Conservation (phyloP, 2,888 invertebrate species). For the Yponomeuta malinellus region DNA sequence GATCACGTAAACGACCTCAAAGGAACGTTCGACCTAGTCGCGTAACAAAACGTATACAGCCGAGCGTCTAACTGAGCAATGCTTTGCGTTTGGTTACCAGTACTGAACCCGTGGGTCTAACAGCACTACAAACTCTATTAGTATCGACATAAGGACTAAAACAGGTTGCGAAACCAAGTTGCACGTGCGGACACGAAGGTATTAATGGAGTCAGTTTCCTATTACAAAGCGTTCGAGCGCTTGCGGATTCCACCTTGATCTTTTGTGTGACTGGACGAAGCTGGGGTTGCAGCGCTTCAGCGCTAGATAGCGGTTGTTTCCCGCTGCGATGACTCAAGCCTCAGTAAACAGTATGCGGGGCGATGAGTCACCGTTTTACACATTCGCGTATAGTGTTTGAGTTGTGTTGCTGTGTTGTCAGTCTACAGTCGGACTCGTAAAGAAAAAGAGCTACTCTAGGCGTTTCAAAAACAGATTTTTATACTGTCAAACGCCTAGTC, state of each 20-base stretch:
- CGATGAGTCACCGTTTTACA: constrained; percentile 77
- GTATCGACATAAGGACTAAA: constrained; percentile 36
- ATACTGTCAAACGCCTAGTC: constrained; percentile 61
- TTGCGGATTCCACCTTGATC: constrained; percentile 37
- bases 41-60: constrained; percentile 60
- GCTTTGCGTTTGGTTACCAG: constrained; percentile 62
- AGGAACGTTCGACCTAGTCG: constrained; percentile 72
- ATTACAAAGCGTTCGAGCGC: constrained; percentile 57
- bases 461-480: constrained; percentile 60
- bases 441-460: constrained; percentile 60
- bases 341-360: constrained; percentile 76
- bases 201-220: constrained; percentile 66
- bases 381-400: constrained; percentile 76
- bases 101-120: constrained; percentile 19
- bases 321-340: constrained; percentile 69
- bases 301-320: constrained; percentile 44
- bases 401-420: constrained; percentile 60
- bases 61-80: constrained; percentile 63
- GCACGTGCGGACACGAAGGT: constrained; percentile 73
- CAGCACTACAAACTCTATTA: constrained; percentile 31
- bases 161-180: constrained; percentile 37
- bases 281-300: constrained; percentile 51
- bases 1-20: constrained; percentile 70
- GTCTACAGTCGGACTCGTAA: constrained; percentile 71
- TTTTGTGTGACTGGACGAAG: constrained; percentile 26